Conservation (phyloP, 2,888 invertebrate species). For the Pseudococcus jackbeardsleyi region DNA sequence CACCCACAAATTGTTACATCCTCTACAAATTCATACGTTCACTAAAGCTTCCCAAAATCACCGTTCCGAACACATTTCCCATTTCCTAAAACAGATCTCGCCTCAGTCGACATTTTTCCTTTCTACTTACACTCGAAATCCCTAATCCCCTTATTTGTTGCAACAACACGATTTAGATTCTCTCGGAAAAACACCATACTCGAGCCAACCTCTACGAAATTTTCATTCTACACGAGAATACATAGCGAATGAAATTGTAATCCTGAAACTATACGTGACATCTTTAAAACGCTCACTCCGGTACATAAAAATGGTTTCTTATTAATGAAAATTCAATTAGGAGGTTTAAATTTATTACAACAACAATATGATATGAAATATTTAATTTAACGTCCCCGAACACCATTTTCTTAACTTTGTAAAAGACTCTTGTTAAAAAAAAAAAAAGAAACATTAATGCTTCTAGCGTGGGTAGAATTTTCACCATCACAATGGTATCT, state of each 20-base stretch:
- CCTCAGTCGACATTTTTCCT: background rate
- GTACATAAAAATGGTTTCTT: slow-evolving; percentile 4
- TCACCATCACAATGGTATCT: background rate
- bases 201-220: background rate
- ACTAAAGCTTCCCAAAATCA: background rate
- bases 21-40: background rate
- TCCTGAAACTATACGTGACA: slow-evolving; percentile 29
- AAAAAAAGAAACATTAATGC: background rate
- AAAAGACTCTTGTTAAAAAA: background rate
- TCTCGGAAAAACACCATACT: background rate
- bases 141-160: background rate
- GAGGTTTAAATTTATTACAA: slow-evolving; percentile 17
- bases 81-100: background rate
- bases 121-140: no score
- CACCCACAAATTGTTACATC: background rate
- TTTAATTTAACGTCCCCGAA: background rate
- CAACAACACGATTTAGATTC: background rate
- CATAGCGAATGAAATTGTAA: background rate
- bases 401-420: background rate
- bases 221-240: background rate
- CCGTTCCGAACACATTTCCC: background rate
- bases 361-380: background rate
- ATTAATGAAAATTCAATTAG: slow-evolving; percentile 40
- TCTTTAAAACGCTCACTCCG: background rate
- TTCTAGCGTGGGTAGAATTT: background rate